Evolutionary conservation across 2,113 vertebrate genomes (phyloP).

Genomic region (Ctenomys sociabilis): DNA sequence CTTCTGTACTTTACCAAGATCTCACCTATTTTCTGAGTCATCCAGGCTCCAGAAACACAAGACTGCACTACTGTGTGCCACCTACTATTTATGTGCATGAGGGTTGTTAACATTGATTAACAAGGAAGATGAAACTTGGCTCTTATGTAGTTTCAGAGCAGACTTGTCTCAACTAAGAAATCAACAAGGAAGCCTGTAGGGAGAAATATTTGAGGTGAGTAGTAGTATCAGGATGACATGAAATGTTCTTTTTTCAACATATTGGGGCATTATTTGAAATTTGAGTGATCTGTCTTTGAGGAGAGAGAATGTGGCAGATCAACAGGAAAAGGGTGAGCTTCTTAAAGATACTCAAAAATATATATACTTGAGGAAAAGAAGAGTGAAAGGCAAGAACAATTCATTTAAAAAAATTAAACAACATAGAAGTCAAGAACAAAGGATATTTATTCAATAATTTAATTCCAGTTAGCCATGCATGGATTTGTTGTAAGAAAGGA

Average conservation of each 20-base stretch:
- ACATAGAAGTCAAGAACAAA: background rate
- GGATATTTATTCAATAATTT: slow-evolving; percentile 37
- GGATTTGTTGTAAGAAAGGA: background rate
- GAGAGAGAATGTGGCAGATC: background rate
- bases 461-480: slow-evolving; percentile 34
- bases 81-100: background rate
- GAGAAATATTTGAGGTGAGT: background rate
- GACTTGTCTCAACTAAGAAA: slow-evolving; percentile 57
- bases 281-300: background rate
- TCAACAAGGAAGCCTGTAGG: background rate
- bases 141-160: slow-evolving; percentile 27
- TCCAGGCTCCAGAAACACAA: slow-evolving; percentile 25
- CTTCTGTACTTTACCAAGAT: background rate
- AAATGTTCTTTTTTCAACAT: background rate
- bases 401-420: background rate
- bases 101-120: slow-evolving; percentile 14
- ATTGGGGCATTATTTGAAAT: slow-evolving; percentile 6
- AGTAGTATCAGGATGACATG: background rate
- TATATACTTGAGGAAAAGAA: background rate
- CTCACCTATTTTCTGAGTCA: background rate
- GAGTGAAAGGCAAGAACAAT: background rate
- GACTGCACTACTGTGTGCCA: background rate
- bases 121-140: slow-evolving; percentile 31
- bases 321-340: slow-evolving; percentile 38
- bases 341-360: slow-evolving; percentile 39